Percentiles rank a stretch among this genome's conserved stretches.
Conservation (phyloP, 2,797 vertebrate genomes). For the Pipistrellus kuhlii region DNA sequence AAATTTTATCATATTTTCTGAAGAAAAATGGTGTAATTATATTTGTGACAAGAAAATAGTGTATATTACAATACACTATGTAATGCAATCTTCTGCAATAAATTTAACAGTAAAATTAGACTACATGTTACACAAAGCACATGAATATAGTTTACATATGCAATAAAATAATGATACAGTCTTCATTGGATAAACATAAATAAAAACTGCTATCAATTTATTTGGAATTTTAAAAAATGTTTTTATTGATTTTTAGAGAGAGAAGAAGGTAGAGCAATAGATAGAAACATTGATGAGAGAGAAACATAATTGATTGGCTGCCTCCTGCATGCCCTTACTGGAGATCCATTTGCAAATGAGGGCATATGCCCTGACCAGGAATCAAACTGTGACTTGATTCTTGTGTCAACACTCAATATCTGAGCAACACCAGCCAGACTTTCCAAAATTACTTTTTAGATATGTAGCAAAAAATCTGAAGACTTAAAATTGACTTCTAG, state of each 20-base stretch:
- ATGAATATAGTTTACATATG: not conserved
- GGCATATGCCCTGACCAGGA: no score
- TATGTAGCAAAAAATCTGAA: not conserved
- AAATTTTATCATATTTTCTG: constrained; percentile 13
- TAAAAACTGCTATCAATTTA: not conserved
- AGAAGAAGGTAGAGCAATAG: no score
- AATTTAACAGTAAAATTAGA: not conserved
- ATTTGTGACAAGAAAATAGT: not conserved
- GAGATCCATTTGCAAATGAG: no score
- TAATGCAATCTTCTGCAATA: not conserved
- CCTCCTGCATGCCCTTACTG: no score
- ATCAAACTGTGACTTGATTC: no score
- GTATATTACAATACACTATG: not conserved
- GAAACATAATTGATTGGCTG: no score
- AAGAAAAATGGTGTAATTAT: constrained; percentile 1
- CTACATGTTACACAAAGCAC: not conserved
- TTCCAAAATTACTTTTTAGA: not conserved
- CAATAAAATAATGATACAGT: not conserved
- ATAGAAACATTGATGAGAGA: no score
- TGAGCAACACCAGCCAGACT: no score
- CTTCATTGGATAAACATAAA: not conserved
- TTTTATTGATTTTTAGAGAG: no score
- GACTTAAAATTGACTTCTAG: not conserved
- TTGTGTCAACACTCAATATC: no score
- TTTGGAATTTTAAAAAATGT: not conserved